Evolutionary conservation across 2,797 vertebrate genomes (phyloP), one percentile per base, ranked within the genome.

Genomic region (Gambusia yucatana): DNA sequence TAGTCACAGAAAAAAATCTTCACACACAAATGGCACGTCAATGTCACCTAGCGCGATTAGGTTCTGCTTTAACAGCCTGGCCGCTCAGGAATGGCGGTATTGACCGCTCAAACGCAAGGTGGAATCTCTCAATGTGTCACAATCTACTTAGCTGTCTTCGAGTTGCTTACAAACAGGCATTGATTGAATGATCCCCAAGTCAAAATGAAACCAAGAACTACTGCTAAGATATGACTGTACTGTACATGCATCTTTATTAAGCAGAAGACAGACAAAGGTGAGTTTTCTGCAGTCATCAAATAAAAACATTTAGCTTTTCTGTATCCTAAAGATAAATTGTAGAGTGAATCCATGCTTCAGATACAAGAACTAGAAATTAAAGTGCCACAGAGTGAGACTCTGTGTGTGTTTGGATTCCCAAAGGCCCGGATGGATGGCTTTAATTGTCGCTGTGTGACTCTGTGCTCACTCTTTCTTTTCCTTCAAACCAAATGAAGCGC

Each of bases 91-190:
- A 86, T 33, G 80, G 73, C 79, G 47, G 78, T 90, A 92, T 89
- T 85, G 91, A 91, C 88, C 75, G 84, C 81, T 80, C 17, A 1
- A 84, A 70, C 61, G 71, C 84, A 86, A 87, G 86, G 89, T 89
- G 88, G 89, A 87, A 89, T 92, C 84, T 88, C 91, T 93, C 89
- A 88, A 91, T 92, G 81, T 90, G 87, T 91, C 90, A 87, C 91
- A 90, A 84, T 92, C 79, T 84, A 79, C 86, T 90, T 87, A 89
- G 84, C 90, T 88, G 88, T 89, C 86, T 82, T 10, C 63, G 77
- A 85, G 77, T 46, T 77, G 87, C 84, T 87, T 80, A 84, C 85
- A 92, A 89, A 91, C 74, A 84, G 86, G 84, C 85, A 89, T 88
- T 89, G 89, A 92, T 87, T 84, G 90, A 89, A 90, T 88, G 88